phyloP scores from a whole-genome alignment of 2,888 invertebrate genomes.

The Apamea monoglypha region DNA sequence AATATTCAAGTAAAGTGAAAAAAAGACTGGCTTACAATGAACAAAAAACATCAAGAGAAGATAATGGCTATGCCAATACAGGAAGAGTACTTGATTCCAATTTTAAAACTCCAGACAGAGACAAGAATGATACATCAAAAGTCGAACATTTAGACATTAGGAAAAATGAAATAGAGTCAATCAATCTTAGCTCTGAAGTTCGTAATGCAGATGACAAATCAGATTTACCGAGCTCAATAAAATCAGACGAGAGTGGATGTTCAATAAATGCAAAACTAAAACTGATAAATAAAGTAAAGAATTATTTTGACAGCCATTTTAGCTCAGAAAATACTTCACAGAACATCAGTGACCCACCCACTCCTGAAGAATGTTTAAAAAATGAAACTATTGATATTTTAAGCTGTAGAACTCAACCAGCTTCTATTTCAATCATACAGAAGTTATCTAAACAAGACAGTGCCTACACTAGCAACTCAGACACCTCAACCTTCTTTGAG shows the following conservation, averaged over 20 bases:
- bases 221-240: background rate
- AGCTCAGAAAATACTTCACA: conserved; percentile 79
- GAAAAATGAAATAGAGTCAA: conserved; percentile 5
- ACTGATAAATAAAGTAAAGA: conserved; percentile 74
- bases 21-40: conserved; percentile 75
- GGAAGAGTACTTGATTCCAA: background rate
- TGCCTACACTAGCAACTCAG: conserved; percentile 42
- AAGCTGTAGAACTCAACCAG: conserved; percentile 70
- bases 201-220: background rate
- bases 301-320: conserved; percentile 82
- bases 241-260: conserved; percentile 40
- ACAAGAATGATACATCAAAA: background rate
- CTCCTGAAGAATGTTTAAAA: conserved; percentile 75
- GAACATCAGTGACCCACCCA: conserved; percentile 78
- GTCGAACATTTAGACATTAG: background rate
- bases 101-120: conserved; percentile 19
- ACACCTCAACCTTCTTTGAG: conserved; percentile 49
- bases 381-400: conserved; percentile 80
- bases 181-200: background rate
- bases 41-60: conserved; percentile 17
- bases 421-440: conserved; percentile 61
- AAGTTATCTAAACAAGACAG: conserved; percentile 46
- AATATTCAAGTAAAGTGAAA: conserved; percentile 68
- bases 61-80: background rate
- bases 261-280: conserved; percentile 62